Base-by-base conservation (phyloP, 2,888 invertebrate species). In the Dolichopus griseipennis region DNA sequence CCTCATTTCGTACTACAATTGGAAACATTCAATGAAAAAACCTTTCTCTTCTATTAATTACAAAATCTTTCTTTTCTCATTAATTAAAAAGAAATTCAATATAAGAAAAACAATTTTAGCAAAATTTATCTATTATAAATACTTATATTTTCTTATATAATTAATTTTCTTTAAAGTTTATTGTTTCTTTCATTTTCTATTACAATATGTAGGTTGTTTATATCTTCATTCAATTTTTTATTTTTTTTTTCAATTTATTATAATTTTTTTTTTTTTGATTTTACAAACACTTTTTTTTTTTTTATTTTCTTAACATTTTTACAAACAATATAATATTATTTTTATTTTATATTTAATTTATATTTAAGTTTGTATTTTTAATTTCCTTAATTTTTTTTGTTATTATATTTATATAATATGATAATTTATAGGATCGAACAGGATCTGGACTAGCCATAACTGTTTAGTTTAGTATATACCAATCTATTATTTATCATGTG, bases 391-490 rank as follows among this genome's bases (percentile, higher is more conserved):
- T 64, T 33, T 33, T 22, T 22, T 64, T 64, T 33, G 1, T 18
- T 64, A 34, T 64, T 1, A 34, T 64, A 6, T 18, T 64, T 34
- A 27, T 27, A 27, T 33, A 18, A 34, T 34, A 63, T 63, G 10
- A 12, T 64, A 22, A 27, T 64, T 33, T 34, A 18, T 37, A 64
- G 64, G 64, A 72, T 73, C 72, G 71, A 65, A 72, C 72, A 33
- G 72, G 73, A 34, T 71, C 71, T 33, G 73, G 73, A 70, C 72
- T 73, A 64, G 68, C 67, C 69, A 74, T 70, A 61, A 73, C 67
- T 65, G 71, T 73, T 69, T 27, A 27, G 27, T 74, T 74, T 61
- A 74, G 72, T 73, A 69, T 74, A 73, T 61, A 74, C 74, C 66
- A 73, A 67, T 65, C 73, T 70, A 68, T 71, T 72, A 63, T 70